Evolutionary conservation across 2,113 vertebrate genomes (phyloP).

Genomic region (Caretta caretta): DNA sequence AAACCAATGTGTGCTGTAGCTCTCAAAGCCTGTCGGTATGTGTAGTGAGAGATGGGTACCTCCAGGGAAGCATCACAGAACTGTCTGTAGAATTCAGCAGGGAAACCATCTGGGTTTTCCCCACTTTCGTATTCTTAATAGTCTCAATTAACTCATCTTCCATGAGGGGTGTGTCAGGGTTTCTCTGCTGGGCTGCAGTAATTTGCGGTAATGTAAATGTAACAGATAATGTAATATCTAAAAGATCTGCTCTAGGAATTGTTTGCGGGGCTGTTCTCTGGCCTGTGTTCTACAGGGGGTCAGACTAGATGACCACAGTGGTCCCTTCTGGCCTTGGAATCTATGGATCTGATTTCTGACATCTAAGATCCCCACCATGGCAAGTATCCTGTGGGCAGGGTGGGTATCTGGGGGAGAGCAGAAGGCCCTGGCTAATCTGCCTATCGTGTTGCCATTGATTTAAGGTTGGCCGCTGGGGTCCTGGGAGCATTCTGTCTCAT

Average conservation of each 20-base stretch:
- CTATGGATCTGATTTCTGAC: background rate
- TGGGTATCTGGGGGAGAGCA: too few species aligned
- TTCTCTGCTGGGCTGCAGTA: background rate
- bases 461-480: too few species aligned
- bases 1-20: fast-evolving
- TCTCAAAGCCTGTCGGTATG: background rate
- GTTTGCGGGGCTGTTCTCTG: background rate
- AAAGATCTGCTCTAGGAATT: background rate
- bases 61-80: background rate
- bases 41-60: background rate
- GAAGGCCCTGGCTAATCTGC: too few species aligned
- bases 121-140: background rate
- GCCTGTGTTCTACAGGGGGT: background rate
- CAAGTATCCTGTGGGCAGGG: too few species aligned
- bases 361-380: too few species aligned
- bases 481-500: too few species aligned
- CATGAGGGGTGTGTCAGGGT: background rate
- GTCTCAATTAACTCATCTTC: too few species aligned
- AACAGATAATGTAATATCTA: background rate
- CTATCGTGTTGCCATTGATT: too few species aligned
- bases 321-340: background rate
- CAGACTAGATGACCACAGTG: background rate
- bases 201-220: background rate
- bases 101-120: background rate
- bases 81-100: background rate